A percentile compares a stretch with the other conserved stretches of the same genome.
Evolutionary conservation across 2,888 invertebrate species (phyloP).

Genomic region (Brenthis ino): DNA sequence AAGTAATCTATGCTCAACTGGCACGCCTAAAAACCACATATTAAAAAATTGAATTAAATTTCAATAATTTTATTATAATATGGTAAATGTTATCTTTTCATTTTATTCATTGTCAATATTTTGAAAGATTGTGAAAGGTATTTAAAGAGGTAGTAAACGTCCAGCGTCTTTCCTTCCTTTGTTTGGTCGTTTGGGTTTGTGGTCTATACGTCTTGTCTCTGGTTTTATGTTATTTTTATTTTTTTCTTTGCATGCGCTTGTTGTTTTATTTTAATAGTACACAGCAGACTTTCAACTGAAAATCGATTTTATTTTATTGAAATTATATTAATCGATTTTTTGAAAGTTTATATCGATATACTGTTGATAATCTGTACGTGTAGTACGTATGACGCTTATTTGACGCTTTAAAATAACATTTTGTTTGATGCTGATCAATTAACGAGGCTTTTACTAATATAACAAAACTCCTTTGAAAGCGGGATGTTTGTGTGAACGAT

Average conservation of each 20-base stretch:
- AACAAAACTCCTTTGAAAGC: slow-evolving; percentile 58
- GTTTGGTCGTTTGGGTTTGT: slow-evolving; percentile 49
- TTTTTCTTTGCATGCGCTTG: slow-evolving; percentile 39
- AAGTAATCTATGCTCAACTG: no score
- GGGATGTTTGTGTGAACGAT: slow-evolving; percentile 65
- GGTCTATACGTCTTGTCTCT: slow-evolving; percentile 47
- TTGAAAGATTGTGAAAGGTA: slow-evolving; percentile 63
- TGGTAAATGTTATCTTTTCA: not conserved
- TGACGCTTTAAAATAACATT: slow-evolving; percentile 1
- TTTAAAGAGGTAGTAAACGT: slow-evolving; percentile 52
- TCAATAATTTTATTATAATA: not conserved
- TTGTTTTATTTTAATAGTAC: slow-evolving; percentile 20
- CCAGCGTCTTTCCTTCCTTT: slow-evolving; percentile 60
- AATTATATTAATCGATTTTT: not conserved
- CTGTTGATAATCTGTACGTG: slow-evolving; percentile 7
- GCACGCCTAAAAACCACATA: no score
- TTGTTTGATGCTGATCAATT: slow-evolving; percentile 8
- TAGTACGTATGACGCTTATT: not conserved
- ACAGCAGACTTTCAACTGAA: slow-evolving; percentile 1
- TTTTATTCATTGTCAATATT: slow-evolving; percentile 24
- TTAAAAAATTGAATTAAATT: not conserved
- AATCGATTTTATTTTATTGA: not conserved
- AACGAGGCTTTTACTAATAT: slow-evolving; percentile 39
- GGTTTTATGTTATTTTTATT: slow-evolving; percentile 40
- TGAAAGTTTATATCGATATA: not conserved